Conservation (phyloP, 2,797 vertebrate genomes). For the Syndactyla subalaris region DNA sequence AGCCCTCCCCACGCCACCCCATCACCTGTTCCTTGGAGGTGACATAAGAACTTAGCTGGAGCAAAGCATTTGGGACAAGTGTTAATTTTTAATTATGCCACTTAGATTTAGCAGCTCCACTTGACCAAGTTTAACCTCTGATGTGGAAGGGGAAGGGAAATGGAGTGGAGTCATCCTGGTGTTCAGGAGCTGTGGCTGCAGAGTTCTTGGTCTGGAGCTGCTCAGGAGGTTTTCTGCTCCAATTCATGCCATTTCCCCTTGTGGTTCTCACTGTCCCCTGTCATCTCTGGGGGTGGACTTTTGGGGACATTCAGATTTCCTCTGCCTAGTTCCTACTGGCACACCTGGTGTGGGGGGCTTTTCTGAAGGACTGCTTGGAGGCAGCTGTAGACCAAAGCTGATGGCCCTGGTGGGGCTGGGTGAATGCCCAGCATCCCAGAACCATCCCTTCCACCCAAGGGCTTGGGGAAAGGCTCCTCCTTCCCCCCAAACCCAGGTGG, state of each 20-base stretch:
- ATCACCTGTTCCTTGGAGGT: not conserved
- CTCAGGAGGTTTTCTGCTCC: conserved; percentile 20
- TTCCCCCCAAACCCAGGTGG: fast-evolving
- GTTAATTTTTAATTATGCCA: conserved; percentile 35
- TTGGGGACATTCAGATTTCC: not conserved
- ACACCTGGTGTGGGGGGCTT: not conserved
- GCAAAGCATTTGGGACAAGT: not conserved
- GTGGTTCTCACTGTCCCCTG: not conserved
- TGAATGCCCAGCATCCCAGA: not conserved
- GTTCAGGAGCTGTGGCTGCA: not conserved
- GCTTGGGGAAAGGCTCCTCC: not conserved
- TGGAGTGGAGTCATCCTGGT: not conserved
- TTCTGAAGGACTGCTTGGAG: not conserved
- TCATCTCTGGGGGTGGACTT: not conserved
- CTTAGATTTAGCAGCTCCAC: not conserved
- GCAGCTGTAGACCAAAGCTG: not conserved
- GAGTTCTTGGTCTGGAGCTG: not conserved
- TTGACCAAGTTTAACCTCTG: conserved; percentile 33
- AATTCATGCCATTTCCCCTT: not conserved
- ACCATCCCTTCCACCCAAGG: not conserved
- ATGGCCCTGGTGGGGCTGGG: not conserved
- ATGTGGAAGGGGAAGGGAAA: not conserved
- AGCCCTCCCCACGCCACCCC: not conserved
- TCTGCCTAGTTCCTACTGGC: not conserved
- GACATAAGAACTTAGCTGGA: not conserved